These are phyloP conservation scores for Trachythela sp. DNA, from an alignment of 64 coral and sea anemone genomes.

Conservation along the genomic window DNA sequence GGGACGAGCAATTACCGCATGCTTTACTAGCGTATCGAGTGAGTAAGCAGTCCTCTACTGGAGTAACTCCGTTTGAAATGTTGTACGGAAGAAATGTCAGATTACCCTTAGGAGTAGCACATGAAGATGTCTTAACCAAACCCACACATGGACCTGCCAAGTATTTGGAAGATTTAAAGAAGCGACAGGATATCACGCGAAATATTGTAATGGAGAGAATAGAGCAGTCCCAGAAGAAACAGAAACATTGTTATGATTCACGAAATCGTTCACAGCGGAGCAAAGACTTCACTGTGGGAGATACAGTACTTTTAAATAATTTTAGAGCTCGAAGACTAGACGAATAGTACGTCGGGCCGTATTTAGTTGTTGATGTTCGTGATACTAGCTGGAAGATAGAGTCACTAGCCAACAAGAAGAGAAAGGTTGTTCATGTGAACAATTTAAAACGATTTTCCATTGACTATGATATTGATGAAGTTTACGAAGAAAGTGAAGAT, in stretches of 20 bases:
- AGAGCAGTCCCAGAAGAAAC: neutral
- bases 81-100: neutral
- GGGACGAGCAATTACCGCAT: neutral
- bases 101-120: neutral
- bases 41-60: neutral
- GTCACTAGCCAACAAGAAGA: neutral
- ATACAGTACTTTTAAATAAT: neutral
- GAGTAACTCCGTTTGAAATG: neutral
- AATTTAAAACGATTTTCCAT: constrained; percentile 6
- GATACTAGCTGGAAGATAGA: neutral
- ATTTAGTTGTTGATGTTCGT: neutral
- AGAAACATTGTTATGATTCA: neutral
- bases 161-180: neutral
- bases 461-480: neutral
- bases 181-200: neutral
- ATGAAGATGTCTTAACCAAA: neutral
- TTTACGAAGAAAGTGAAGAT: neutral
- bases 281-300: neutral
- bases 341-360: neutral
- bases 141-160: neutral
- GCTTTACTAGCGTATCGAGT: neutral
- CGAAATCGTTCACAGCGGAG: neutral
- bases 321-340: neutral
- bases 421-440: neutral
- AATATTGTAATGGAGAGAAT: neutral